Evolutionary conservation across 2,797 vertebrate genomes (phyloP), one percentile per base, ranked within the genome.

Genomic region (Danio aesculapii): DNA sequence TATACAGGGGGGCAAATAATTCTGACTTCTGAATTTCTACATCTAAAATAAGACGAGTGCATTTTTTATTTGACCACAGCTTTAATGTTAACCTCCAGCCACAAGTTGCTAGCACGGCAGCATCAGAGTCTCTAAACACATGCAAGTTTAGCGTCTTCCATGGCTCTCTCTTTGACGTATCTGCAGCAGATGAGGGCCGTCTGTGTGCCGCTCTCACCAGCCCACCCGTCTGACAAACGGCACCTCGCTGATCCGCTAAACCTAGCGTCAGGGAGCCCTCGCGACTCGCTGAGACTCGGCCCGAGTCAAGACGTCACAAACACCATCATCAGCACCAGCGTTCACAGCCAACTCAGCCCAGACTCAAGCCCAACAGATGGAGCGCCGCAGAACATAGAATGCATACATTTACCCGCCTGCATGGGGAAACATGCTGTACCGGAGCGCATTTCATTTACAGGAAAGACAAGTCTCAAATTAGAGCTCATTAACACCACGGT

Each of bases 141-240:
- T 52, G 47, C 58, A 10, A 62, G 57, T 47, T 70, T 70, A 19
- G 66, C 50, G 52, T 66, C 30, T 50, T 79, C 16, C 43, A 89
- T 61, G 57, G 9, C 30, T 30, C 79, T 72, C 63, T 57, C 76
- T 58, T 92, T 88, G 91, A 91, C 92, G 93, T 93, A 92, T 93
- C 91, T 92, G 88, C 90, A 93, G 92, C 92, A 94, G 93, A 94
- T 92, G 93, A 91, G 90, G 92, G 91, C 93, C 91, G 92, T 93
- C 92, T 93, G 93, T 93, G 93, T 93, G 92, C 92, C 85, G 91
- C 90, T 94, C 89, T 92, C 93, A 94, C 92, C 93, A 94, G 90
- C 94, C 94, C 93, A 94, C 94, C 92, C 89, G 93, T 94, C 94
- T 94, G 93, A 94, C 94, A 92, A 93, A 91, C 88, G 84, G 90